Conservation (phyloP, 2,888 invertebrate genomes). For the Corbicula japonica region DNA sequence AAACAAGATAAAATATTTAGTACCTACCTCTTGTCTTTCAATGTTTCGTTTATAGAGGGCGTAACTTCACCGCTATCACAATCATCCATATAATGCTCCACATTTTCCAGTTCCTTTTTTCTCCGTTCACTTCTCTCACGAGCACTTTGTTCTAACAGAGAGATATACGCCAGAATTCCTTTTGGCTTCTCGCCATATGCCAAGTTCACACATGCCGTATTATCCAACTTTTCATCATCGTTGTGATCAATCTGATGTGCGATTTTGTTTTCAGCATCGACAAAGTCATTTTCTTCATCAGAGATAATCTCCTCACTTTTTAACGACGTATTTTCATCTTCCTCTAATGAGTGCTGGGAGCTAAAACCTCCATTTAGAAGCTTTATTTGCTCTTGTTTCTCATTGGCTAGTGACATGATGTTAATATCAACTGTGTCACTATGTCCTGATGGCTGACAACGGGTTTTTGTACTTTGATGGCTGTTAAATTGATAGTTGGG, state of each 20-base stretch:
- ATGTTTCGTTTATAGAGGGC: conserved; percentile 52
- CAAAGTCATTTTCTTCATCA: conserved; percentile 75
- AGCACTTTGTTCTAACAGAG: conserved; percentile 83
- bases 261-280: conserved; percentile 61
- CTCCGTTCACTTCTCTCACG: conserved; percentile 67
- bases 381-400: conserved; percentile 61
- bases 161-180: conserved; percentile 85
- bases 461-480: conserved; percentile 73
- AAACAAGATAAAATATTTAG: too few species aligned
- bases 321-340: conserved; percentile 61
- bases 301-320: conserved; percentile 70
- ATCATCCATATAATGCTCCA: conserved; percentile 57
- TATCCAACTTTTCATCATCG: conserved; percentile 67
- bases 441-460: conserved; percentile 42
- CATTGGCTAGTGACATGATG: conserved; percentile 69
- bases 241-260: conserved; percentile 54
- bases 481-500: conserved; percentile 93
- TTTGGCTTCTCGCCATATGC: conserved; percentile 67
- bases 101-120: conserved; percentile 63
- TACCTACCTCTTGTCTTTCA: conserved; percentile 67
- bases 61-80: conserved; percentile 64
- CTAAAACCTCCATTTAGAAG: conserved; percentile 43
- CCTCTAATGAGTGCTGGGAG: conserved; percentile 63
- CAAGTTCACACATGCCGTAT: conserved; percentile 62
- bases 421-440: conserved; percentile 64